Evolutionary conservation across 2,888 invertebrate species (phyloP), one percentile per base, ranked within the genome.

Genomic region (Nematopogon swammerdamellus): DNA sequence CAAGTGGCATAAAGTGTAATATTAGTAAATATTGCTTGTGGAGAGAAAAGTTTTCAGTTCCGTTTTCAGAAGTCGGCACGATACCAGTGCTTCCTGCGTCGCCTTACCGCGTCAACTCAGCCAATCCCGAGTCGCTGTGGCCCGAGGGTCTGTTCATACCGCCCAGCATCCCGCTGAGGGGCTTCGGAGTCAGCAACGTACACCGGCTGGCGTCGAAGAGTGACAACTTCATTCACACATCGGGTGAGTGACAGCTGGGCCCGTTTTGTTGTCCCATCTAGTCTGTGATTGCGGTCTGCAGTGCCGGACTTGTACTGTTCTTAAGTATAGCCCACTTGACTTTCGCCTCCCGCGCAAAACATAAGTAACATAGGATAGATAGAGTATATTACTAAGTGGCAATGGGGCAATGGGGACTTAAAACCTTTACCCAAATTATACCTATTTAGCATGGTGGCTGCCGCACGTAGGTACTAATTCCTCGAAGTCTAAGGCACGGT

Each of bases 51-150:
- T 43, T n/a, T 43, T 43, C 5, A 4, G 43, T 16, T 43, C 4
- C 25, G 4, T 10, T 20, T 10, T 25, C 25, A 14, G 17, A 64
- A 74, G 71, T 70, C 55, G 55, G 62, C 8, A 50, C 59, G 1
- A 70, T 79, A 42, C 74, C 72, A 3, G 51, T 79, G 45, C 61
- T 80, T 16, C 79, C 80, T 1, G 69, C 68, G 1, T 80, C 80
- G 10, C 80, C 80, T 0, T 80, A 80, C 59, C 74, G 69, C 56
- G 76, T 80, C 51, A 72, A 80, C 57, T 80, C 80, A 0, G 70
- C 80, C 1, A 79, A 82, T 50, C 81, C 81, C 0, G 82, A 83
- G 57, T 75, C 81, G 0, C 60, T 83, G 29, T 82, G 83, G 83
- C 83, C 83, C 0, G 70, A 76, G 47, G 83, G 82, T 1, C 64